These are phyloP conservation scores for Ligdia adustata DNA, from an alignment of 2,888 invertebrate species.

Conservation along the genomic window DNA sequence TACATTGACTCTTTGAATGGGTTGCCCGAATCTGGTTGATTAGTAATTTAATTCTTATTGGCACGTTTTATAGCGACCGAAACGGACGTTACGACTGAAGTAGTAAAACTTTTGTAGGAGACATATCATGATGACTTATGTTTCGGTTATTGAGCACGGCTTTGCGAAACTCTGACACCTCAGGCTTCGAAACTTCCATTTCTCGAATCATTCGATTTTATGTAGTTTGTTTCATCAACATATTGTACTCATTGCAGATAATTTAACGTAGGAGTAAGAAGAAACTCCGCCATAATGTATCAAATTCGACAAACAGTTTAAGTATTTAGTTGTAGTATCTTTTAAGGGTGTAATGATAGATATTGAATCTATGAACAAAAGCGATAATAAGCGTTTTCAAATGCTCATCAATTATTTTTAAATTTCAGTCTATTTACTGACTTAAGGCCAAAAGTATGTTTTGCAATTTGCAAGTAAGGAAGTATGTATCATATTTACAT, in stretches of 20 bases:
- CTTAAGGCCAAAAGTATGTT: no score
- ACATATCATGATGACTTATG: conserved; percentile 44
- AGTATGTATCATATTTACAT: no score
- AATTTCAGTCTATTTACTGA: conserved; percentile 15
- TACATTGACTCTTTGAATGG: conserved; percentile 70
- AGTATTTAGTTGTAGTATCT: conserved; percentile 51
- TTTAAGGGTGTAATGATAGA: conserved; percentile 31
- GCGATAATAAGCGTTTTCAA: conserved; percentile 55
- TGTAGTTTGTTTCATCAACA: conserved; percentile 21
- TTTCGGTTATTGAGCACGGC: conserved; percentile 68
- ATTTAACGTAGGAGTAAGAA: conserved; percentile 65
- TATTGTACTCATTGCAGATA: conserved; percentile 51
- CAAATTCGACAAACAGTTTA: conserved; percentile 54
- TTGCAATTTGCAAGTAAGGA: no score
- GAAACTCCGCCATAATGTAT: conserved; percentile 80
- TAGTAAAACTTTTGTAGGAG: conserved; percentile 4
- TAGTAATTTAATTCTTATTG: conserved; percentile 61
- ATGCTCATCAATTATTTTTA: conserved; percentile 59
- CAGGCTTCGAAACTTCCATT: conserved; percentile 54
- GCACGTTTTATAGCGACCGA: conserved; percentile 63
- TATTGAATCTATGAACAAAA: conserved; percentile 43
- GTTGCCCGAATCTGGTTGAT: conserved; percentile 82
- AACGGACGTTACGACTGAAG: conserved; percentile 26
- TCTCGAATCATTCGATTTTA: conserved; percentile 57
- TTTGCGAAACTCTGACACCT: conserved; percentile 79